Conservation (phyloP, 2,888 invertebrate species). For the Chrysomela aeneicollis region DNA sequence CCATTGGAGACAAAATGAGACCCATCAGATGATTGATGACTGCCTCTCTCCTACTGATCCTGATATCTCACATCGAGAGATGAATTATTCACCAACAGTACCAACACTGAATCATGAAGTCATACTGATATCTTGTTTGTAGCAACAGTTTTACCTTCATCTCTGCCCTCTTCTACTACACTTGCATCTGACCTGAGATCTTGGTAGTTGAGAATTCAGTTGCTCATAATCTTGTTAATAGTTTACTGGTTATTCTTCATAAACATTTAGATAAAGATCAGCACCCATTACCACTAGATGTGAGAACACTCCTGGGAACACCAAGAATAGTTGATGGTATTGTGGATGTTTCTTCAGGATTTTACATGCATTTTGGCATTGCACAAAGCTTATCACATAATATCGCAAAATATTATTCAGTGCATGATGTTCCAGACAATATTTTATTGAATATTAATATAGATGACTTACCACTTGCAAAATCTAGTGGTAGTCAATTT, state of each 20-base stretch:
- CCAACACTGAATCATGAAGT: no score
- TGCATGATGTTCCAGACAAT: not conserved
- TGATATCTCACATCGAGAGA: no score
- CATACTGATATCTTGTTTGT: no score
- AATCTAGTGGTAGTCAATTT: conserved; percentile 20
- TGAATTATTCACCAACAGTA: no score
- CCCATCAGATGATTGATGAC: no score
- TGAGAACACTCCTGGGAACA: conserved; percentile 7
- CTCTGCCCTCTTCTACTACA: no score
- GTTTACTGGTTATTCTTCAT: conserved; percentile 12
- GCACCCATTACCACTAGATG: not conserved
- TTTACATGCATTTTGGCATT: conserved; percentile 10
- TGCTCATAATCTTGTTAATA: conserved; percentile 12
- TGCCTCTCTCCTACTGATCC: no score
- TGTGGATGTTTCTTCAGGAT: conserved; percentile 1
- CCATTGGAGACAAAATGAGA: no score
- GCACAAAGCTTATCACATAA: no score
- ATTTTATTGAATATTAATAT: conserved; percentile 13
- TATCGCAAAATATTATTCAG: no score
- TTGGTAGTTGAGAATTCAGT: conserved; percentile 14
- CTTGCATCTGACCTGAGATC: conserved; percentile 3
- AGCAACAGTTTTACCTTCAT: no score
- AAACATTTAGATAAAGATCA: conserved; percentile 8
- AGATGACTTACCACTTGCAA: conserved; percentile 18
- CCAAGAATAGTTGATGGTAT: conserved; percentile 6